These are phyloP conservation scores for Phanerotoma sp. DNA, from an alignment of 2,888 invertebrate species.

Conservation along the genomic window DNA sequence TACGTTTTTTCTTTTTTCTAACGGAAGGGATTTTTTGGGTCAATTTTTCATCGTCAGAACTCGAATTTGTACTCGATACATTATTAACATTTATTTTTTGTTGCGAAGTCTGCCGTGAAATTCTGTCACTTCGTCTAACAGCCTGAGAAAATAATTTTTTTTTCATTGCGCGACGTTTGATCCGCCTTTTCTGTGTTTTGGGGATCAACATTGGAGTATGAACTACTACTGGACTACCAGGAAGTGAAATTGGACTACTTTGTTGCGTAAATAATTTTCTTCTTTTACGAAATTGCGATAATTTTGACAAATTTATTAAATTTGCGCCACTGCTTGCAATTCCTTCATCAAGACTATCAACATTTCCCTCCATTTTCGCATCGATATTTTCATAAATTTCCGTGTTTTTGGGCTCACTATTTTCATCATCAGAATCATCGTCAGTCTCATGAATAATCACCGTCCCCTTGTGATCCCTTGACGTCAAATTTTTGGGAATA, in stretches of 20 bases:
- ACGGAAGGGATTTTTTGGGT: slow-evolving; percentile 5
- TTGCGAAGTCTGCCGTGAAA: background rate
- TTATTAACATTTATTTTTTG: background rate
- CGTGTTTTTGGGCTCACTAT: slow-evolving; percentile 9
- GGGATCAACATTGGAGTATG: slow-evolving; percentile 1
- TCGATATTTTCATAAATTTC: background rate
- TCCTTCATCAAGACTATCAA: too few species aligned
- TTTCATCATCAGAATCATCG: slow-evolving; percentile 26
- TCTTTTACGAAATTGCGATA: slow-evolving; percentile 32
- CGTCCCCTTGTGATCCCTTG: slow-evolving; percentile 5
- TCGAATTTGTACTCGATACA: background rate
- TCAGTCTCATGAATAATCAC: slow-evolving; percentile 34
- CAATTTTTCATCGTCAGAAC: background rate
- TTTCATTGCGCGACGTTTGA: slow-evolving; percentile 22
- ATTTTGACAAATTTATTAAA: background rate
- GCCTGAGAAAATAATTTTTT: background rate
- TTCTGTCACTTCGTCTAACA: background rate
- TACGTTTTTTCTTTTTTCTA: slow-evolving; percentile 27
- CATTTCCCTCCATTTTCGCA: too few species aligned
- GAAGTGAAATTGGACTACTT: slow-evolving; percentile 37
- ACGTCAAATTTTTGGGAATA: slow-evolving; percentile 15
- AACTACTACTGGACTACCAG: slow-evolving; percentile 41
- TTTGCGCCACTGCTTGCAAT: too few species aligned
- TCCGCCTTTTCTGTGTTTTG: slow-evolving; percentile 11
- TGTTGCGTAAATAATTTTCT: slow-evolving; percentile 41